phyloP scores from a whole-genome alignment of 2,113 vertebrate genomes.

The Tyto alba region DNA sequence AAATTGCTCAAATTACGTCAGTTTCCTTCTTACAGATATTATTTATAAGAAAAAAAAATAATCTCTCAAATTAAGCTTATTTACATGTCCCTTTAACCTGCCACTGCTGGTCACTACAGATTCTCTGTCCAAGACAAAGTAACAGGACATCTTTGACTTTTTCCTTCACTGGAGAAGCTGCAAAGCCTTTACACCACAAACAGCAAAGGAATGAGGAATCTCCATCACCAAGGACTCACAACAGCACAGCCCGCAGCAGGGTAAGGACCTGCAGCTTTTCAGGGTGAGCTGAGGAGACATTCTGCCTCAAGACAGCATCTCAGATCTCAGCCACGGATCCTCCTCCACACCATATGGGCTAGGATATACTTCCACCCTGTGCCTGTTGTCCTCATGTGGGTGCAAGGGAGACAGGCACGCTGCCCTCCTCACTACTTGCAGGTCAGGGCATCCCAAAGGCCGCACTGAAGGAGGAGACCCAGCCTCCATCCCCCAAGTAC shows the following conservation, averaged over 20 bases:
- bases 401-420: background rate
- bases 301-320: background rate
- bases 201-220: background rate
- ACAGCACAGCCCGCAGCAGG: background rate
- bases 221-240: background rate
- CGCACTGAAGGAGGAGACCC: background rate
- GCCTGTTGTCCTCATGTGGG: background rate
- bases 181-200: background rate
- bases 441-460: background rate
- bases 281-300: background rate
- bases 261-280: background rate
- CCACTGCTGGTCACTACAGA: background rate
- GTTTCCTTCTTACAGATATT: background rate
- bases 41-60: background rate
- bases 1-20: background rate
- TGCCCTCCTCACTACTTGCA: background rate
- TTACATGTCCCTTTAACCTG: background rate
- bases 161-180: background rate
- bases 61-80: background rate
- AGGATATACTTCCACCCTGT: background rate
- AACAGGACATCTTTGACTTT: background rate
- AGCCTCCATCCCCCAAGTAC: accelerated
- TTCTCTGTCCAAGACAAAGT: background rate
- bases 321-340: background rate
- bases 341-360: background rate